phyloP scores from a whole-genome alignment of 2,797 vertebrate genomes.

The Cryptoprocta ferox region DNA sequence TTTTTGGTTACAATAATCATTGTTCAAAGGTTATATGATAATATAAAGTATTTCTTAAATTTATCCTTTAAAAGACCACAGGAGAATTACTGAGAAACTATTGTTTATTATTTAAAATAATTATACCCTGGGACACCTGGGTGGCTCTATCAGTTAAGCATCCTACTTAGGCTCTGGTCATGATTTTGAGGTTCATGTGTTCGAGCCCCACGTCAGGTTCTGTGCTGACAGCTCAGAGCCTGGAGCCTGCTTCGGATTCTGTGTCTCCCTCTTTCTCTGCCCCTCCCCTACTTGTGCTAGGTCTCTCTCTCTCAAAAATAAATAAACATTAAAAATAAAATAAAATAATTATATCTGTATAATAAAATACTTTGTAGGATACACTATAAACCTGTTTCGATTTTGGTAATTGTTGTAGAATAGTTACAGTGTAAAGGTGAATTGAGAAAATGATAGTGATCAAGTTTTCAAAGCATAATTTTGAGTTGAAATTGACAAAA shows the following conservation, averaged over 20 bases:
- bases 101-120: not conserved
- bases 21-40: not conserved
- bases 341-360: no score
- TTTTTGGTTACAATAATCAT: not conserved
- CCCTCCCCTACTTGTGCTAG: no score
- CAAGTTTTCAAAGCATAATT: slow-evolving; percentile 76
- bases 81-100: not conserved
- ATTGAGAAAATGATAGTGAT: slow-evolving; percentile 76
- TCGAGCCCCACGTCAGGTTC: no score
- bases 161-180: no score
- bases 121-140: no score
- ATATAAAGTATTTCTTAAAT: not conserved
- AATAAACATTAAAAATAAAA: no score
- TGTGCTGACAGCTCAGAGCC: no score
- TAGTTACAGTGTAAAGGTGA: slow-evolving; percentile 48
- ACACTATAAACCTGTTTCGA: slow-evolving; percentile 49
- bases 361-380: not conserved
- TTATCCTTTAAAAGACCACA: not conserved
- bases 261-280: no score
- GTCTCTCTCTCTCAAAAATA: no score
- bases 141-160: no score
- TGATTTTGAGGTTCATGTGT: no score
- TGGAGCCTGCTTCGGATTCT: no score
- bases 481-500: slow-evolving; percentile 68
- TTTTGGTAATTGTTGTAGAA: slow-evolving; percentile 74